phyloP scores from a whole-genome alignment of 2,113 vertebrate genomes.

The Lagopus muta region DNA sequence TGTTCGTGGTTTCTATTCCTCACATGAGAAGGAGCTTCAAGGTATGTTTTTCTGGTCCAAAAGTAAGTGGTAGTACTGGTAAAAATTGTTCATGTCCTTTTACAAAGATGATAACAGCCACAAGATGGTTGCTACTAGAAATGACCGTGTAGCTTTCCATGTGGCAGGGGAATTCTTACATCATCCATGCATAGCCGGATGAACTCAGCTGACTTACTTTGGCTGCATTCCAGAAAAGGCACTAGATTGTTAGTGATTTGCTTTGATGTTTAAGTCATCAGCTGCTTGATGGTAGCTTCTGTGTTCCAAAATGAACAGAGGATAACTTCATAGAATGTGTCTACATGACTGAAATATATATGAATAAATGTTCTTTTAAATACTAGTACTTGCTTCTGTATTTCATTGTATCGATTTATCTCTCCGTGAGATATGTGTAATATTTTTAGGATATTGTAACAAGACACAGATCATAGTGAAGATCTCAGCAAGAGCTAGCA shows the following conservation, averaged over 20 bases:
- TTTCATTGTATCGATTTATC: conserved; percentile 2
- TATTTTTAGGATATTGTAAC: neutral
- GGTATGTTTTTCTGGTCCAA: neutral
- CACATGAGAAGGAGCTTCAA: neutral
- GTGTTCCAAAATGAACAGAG: neutral
- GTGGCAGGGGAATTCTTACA: neutral
- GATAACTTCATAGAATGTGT: neutral
- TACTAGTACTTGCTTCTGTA: neutral
- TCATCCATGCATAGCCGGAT: neutral
- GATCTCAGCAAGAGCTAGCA: neutral
- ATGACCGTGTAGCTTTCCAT: neutral
- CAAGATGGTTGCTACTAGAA: neutral
- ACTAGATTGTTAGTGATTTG: neutral
- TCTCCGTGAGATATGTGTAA: neutral
- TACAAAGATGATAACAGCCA: neutral
- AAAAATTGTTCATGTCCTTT: neutral
- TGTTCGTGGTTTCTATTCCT: neutral
- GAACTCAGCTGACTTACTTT: neutral
- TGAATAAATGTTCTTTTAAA: neutral
- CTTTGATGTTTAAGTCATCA: neutral
- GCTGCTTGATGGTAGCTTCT: neutral
- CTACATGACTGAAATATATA: neutral
- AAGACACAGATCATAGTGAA: neutral
- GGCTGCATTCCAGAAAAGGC: neutral
- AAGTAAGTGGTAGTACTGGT: accelerated